Evolutionary conservation across 1,140 invertebrate species (phyloP).

Genomic region (Philopotamus ludificatus): DNA sequence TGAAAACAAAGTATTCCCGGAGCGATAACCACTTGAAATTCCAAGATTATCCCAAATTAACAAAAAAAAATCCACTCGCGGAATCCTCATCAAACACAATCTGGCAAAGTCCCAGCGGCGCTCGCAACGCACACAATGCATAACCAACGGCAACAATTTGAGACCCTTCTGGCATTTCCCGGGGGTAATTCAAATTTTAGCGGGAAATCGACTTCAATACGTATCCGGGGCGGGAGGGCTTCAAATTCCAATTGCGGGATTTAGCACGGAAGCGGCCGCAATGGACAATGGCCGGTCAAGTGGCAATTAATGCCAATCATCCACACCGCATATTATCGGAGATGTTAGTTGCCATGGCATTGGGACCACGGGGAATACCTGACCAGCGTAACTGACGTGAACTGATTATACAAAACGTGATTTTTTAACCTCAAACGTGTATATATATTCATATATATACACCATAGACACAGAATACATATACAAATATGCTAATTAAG

Average conservation of each 20-base stretch:
- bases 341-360: constrained; percentile 1
- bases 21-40: too few relatives aligned
- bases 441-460: too few relatives aligned
- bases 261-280: background rate
- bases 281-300: constrained; percentile 13
- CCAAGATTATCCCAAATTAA: too few relatives aligned
- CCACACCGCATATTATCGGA: constrained; percentile 9
- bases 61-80: too few relatives aligned
- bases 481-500: too few relatives aligned
- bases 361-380: background rate
- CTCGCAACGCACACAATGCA: background rate
- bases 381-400: too few relatives aligned
- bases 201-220: constrained; percentile 6
- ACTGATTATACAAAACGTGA: too few relatives aligned
- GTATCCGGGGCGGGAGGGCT: background rate
- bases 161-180: background rate
- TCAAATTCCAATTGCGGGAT: background rate
- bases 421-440: too few relatives aligned
- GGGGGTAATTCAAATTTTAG: background rate
- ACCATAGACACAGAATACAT: too few relatives aligned
- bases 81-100: too few relatives aligned
- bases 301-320: constrained; percentile 23
- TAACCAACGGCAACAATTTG: too few relatives aligned
- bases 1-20: too few relatives aligned
- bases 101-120: background rate